These are phyloP conservation scores for Seira musarum DNA, from an alignment of 2,888 invertebrate genomes.

Conservation along the genomic window DNA sequence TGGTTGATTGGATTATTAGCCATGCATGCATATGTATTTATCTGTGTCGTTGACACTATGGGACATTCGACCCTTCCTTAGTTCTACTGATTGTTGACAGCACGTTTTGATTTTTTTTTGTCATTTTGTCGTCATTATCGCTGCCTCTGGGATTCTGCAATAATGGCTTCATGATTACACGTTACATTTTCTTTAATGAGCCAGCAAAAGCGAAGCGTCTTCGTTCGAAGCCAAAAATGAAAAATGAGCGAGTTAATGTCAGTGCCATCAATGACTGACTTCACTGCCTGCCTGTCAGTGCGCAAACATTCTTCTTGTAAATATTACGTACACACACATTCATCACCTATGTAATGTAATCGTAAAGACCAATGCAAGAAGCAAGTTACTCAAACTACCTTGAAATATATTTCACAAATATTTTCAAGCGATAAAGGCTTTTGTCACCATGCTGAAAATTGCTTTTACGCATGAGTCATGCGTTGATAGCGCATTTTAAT, in stretches of 20 bases:
- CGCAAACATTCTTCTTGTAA: neutral
- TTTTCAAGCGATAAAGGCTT: slow-evolving; percentile 7
- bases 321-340: neutral
- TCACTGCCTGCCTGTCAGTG: too few relatives aligned
- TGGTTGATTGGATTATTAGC: neutral
- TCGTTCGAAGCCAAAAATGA: slow-evolving; percentile 21
- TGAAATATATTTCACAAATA: neutral
- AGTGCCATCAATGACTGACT: slow-evolving; percentile 22
- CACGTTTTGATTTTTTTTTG: slow-evolving; percentile 48
- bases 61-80: slow-evolving; percentile 33
- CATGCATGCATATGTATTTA: neutral
- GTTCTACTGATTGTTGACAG: slow-evolving; percentile 41
- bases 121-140: slow-evolving; percentile 27
- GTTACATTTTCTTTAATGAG: slow-evolving; percentile 19
- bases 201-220: slow-evolving; percentile 14
- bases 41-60: slow-evolving; percentile 48
- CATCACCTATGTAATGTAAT: neutral
- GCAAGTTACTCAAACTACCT: neutral
- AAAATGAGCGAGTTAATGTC: slow-evolving; percentile 42
- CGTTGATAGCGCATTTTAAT: neutral
- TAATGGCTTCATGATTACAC: slow-evolving; percentile 45
- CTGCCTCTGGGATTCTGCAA: too few relatives aligned
- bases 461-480: slow-evolving; percentile 2
- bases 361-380: neutral
- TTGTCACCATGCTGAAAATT: slow-evolving; percentile 11